Percentiles rank a stretch among this genome's conserved stretches.
Conservation (phyloP, 1,140 invertebrate species). For the Eriosoma lanigerum region DNA sequence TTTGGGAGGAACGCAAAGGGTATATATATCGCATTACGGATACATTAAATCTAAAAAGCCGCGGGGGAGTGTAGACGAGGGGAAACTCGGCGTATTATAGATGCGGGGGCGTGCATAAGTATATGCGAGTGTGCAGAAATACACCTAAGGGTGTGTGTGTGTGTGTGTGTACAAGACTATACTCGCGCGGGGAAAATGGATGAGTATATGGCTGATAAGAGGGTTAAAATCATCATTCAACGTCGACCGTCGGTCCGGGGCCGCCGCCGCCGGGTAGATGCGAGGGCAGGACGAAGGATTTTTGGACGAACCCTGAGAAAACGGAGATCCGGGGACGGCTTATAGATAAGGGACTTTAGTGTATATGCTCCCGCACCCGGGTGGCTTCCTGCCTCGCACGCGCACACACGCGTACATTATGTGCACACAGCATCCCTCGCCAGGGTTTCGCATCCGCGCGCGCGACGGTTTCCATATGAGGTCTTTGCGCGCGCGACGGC, state of each 20-base stretch:
- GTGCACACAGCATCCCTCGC: too few species aligned
- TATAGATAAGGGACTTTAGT: conserved; percentile 36
- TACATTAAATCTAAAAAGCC: conserved; percentile 51
- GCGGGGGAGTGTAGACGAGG: neutral
- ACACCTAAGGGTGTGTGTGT: too few species aligned
- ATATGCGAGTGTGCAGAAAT: too few species aligned
- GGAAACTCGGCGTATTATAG: neutral
- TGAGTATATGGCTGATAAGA: conserved; percentile 41
- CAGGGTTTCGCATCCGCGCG: neutral
- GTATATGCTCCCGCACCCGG: too few species aligned
- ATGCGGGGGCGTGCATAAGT: too few species aligned
- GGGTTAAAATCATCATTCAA: conserved; percentile 51
- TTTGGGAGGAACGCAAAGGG: neutral
- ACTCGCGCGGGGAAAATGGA: neutral
- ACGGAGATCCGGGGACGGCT: conserved; percentile 9
- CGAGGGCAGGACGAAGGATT: neutral
- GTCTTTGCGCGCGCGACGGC: conserved; percentile 2
- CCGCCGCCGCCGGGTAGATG: neutral
- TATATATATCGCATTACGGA: conserved; percentile 43
- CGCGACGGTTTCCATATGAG: conserved; percentile 37
- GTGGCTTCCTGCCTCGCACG: too few species aligned
- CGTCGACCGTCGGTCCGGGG: conserved; percentile 13
- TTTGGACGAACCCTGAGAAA: conserved; percentile 30
- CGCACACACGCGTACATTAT: too few species aligned
- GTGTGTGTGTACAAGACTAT: too few species aligned